Evolutionary conservation across 2,888 invertebrate species (phyloP).

Genomic region (Neocrepidodera transversa): DNA sequence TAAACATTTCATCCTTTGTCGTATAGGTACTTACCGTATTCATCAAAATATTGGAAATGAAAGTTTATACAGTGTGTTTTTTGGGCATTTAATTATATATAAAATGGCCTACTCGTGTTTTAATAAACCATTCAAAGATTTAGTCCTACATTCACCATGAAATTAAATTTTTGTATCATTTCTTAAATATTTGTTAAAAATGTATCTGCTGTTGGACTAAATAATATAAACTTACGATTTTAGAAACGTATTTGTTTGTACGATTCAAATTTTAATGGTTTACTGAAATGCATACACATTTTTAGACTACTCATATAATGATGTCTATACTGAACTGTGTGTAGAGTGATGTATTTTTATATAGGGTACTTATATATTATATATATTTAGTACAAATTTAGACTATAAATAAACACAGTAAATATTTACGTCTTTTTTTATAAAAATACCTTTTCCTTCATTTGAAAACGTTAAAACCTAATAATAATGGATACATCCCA

Average conservation of each 20-base stretch:
- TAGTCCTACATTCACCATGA: not conserved
- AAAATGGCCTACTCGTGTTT: slow-evolving; percentile 22
- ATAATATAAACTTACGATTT: not conserved
- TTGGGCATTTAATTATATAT: slow-evolving; percentile 23
- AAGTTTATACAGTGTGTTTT: slow-evolving; percentile 34
- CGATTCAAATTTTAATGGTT: slow-evolving; percentile 16
- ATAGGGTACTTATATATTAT: slow-evolving; percentile 61
- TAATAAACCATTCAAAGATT: slow-evolving; percentile 14
- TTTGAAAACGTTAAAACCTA: too few relatives aligned
- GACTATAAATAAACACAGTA: slow-evolving; percentile 48
- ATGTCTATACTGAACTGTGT: slow-evolving; percentile 55
- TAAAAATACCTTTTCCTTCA: not conserved
- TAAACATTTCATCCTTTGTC: slow-evolving; percentile 12
- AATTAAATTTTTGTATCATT: not conserved
- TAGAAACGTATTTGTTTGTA: not conserved
- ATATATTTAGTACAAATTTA: slow-evolving; percentile 61
- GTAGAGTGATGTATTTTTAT: slow-evolving; percentile 62
- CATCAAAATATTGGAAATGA: slow-evolving; percentile 24
- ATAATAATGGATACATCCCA: too few relatives aligned
- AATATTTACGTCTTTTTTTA: not conserved
- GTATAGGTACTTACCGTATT: not conserved
- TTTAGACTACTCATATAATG: slow-evolving; percentile 41
- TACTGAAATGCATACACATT: slow-evolving; percentile 26
- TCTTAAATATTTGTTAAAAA: too few relatives aligned
- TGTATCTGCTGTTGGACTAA: not conserved